Evolutionary conservation across 2,797 vertebrate species (phyloP), one percentile per base, ranked within the genome.

Genomic region (Apogon hyalosoma): DNA sequence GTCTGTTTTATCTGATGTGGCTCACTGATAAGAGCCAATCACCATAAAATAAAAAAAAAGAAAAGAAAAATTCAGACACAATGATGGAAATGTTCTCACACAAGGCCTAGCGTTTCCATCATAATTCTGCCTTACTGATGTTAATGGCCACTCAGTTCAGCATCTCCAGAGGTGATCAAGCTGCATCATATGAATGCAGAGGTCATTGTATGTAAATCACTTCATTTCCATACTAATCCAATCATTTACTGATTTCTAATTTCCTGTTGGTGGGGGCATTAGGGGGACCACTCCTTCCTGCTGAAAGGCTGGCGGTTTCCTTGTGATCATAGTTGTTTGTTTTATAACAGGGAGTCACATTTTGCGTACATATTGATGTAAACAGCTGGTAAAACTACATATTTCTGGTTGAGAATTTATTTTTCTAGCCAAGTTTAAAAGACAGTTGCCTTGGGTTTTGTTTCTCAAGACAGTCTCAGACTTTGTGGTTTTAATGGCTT

Each of bases 391-490:
- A 24, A 24, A n/a, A n/a, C n/a, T n/a, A 9, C 38, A 40, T 40
- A 8, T 40, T 10, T 40, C 38, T 10, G 38, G 3, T 8, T 6
- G 40, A 12, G 11, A 11, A 11, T 41, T 41, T 41, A 5, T 41
- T 41, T 12, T 41, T 19, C 43, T 59, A 49, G n/a, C n/a, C 71
- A 18, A 51, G 92, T 75, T 71, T 90, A 36, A 73, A 82, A 62
- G 86, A 92, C 91, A 0, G 16, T 48, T 31, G 75, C 84, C 0
- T 55, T n/a, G 18, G 51, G 52, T 54, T 56, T 2, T n/a, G n/a
- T n/a, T n/a, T n/a, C n/a, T 3, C 11, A 60, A 2, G 11, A 50
- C 51, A 57, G 7, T 53, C 13, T 8, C 5, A 11, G 0, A 40
- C 53, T 59, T 4, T 36, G 18, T 6, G 21, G 15, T 21, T 49